Evolutionary conservation across 2,113 vertebrate genomes (phyloP), one percentile per base, ranked within the genome.

Genomic region (Neolamprologus falcicula): DNA sequence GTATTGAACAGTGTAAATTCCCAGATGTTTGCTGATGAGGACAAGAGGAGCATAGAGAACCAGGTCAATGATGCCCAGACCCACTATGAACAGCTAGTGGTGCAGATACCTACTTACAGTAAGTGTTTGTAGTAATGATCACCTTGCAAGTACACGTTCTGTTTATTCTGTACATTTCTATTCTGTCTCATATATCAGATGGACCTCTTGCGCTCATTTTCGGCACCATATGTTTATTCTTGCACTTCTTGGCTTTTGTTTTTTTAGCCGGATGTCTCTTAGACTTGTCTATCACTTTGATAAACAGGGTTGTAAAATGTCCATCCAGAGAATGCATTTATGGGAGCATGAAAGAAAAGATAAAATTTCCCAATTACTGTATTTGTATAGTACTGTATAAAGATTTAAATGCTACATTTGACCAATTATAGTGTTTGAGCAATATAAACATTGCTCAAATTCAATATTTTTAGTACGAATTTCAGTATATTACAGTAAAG

Each of bases 21-120:
- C 0, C 96, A 99, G 95, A 97, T 99, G 96, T 98, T 99, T 85
- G 96, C 54, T 0, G 98, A 98, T 0, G 98, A 98, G 1, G 99
- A 99, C 90, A 98, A 98, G 83, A 95, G 91, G 71, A 95, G 82
- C 52, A 96, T 99, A 0, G 98, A 98, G 94, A 96, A 88, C 17
- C 97, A 98, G 94, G 97, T 97, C 91, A 96, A 66, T 0, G 97
- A 97, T 16, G 98, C 98, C 53, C 97, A 98, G 94, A 85, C 96
- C 33, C 96, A 97, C 90, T 99, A 98, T 57, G 96, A 97, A 52
- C 96, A 97, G 7, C 94, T 99, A 92, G 96, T 98, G 88, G 97
- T 98, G 71, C 96, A 99, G 81, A 96, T 99, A 21, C 96, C 95
- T 1, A 10, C 68, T 7, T 95, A 95, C 83, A n/a, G 96, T 97